A percentile compares a stretch with the other conserved stretches of the same genome.
These are phyloP conservation scores for Eidolon helvum DNA, from an alignment of 2,113 vertebrate genomes.

Conservation along the genomic window DNA sequence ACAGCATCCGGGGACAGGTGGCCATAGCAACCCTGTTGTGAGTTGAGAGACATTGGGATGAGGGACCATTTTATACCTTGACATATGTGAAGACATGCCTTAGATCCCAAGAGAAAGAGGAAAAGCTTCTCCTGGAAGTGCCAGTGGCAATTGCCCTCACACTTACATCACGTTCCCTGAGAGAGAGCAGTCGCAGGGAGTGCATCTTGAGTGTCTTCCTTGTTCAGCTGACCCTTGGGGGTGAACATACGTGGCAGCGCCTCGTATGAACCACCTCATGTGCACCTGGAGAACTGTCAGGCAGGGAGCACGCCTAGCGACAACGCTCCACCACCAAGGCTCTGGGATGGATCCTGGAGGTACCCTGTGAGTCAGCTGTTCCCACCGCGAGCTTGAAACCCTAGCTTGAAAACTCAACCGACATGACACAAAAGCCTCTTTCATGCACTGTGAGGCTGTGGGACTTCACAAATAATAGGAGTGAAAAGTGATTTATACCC, in stretches of 20 bases:
- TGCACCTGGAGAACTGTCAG: neutral
- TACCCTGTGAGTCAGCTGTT: slow-evolving; percentile 74
- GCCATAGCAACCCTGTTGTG: neutral
- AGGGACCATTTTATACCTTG: neutral
- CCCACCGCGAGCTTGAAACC: slow-evolving; percentile 78
- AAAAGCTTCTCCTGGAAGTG: neutral
- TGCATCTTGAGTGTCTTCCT: neutral
- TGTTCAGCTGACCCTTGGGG: neutral
- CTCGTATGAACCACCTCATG: neutral
- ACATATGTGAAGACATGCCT: neutral
- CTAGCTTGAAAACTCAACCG: slow-evolving; percentile 83
- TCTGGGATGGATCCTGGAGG: neutral
- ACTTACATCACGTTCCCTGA: neutral
- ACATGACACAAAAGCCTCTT: slow-evolving; percentile 81
- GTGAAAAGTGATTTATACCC: slow-evolving; percentile 85
- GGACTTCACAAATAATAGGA: slow-evolving; percentile 82
- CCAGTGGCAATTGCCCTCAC: neutral
- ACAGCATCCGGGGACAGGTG: neutral
- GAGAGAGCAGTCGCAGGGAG: neutral
- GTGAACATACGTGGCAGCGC: too few species aligned
- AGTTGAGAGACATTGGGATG: neutral
- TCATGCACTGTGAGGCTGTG: slow-evolving; percentile 78
- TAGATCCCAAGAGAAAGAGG: neutral
- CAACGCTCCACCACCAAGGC: neutral
- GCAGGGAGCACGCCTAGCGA: neutral